phyloP scores from a whole-genome alignment of 2,113 vertebrate species.

The Thryonomys swinderianus region DNA sequence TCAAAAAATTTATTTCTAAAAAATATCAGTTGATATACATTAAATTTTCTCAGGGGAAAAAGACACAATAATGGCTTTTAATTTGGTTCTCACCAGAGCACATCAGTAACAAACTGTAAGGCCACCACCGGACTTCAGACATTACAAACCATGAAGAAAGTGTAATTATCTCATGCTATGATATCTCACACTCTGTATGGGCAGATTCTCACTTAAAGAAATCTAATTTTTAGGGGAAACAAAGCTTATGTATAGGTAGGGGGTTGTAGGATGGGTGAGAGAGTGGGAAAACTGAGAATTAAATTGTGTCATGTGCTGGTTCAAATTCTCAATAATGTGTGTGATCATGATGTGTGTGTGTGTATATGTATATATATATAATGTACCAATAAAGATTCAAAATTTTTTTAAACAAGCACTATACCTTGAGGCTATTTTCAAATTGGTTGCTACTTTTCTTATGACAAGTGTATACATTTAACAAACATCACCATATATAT shows the following conservation, averaged over 20 bases:
- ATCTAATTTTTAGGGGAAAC: no score
- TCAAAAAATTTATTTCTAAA: not conserved
- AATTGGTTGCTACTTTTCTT: not conserved
- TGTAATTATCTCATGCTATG: not conserved
- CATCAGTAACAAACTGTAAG: not conserved
- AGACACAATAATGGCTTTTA: not conserved
- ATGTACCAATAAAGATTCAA: no score
- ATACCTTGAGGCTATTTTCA: not conserved
- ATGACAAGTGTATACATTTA: not conserved
- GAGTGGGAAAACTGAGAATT: no score
- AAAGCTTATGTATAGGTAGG: no score
- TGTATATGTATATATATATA: no score
- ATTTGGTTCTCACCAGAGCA: fast-evolving
- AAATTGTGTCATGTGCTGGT: no score
- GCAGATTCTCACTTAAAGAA: not conserved
- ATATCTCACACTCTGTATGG: not conserved
- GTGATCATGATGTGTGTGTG: no score
- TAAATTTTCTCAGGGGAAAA: not conserved
- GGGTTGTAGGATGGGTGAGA: no score
- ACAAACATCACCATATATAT: not conserved
- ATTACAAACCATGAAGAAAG: not conserved
- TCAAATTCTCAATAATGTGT: no score
- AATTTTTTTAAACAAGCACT: not conserved
- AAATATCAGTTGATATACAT: not conserved
- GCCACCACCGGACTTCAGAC: not conserved